Evolutionary conservation across 2,797 vertebrate species (phyloP).

Genomic region (Amblyraja radiata): DNA sequence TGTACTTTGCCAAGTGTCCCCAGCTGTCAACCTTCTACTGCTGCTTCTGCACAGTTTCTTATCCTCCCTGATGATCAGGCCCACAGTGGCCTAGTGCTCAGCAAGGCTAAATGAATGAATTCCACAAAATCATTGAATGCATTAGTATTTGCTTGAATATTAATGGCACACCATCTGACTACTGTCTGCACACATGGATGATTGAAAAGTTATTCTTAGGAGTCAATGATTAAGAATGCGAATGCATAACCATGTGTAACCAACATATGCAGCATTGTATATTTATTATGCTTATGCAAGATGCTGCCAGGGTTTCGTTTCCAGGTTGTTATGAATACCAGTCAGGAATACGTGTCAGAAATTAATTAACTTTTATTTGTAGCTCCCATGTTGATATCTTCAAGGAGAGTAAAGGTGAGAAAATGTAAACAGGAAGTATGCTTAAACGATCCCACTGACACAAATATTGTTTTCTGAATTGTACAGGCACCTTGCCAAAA

Average conservation of each 20-base stretch:
- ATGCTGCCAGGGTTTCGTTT: not conserved
- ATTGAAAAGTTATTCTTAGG: not conserved
- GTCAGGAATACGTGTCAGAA: not conserved
- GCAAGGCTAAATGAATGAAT: not conserved
- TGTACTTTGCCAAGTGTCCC: not conserved
- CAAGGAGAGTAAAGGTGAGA: not conserved
- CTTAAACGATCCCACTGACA: not conserved
- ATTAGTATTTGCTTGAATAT: not conserved
- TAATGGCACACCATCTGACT: not conserved
- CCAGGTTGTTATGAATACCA: not conserved
- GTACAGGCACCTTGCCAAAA: not conserved
- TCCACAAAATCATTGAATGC: not conserved
- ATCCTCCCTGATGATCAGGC: not conserved
- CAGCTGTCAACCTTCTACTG: not conserved
- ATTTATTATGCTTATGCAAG: not conserved
- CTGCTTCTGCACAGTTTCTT: not conserved
- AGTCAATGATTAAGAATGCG: not conserved
- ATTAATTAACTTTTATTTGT: not conserved
- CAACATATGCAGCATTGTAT: not conserved
- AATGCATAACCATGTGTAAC: not conserved
- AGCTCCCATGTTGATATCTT: not conserved
- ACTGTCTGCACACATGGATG: not conserved
- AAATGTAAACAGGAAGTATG: not conserved
- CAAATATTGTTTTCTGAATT: not conserved
- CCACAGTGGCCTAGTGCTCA: not conserved